Conservation (phyloP, 1,140 invertebrate species). For the Augochlora pura region DNA sequence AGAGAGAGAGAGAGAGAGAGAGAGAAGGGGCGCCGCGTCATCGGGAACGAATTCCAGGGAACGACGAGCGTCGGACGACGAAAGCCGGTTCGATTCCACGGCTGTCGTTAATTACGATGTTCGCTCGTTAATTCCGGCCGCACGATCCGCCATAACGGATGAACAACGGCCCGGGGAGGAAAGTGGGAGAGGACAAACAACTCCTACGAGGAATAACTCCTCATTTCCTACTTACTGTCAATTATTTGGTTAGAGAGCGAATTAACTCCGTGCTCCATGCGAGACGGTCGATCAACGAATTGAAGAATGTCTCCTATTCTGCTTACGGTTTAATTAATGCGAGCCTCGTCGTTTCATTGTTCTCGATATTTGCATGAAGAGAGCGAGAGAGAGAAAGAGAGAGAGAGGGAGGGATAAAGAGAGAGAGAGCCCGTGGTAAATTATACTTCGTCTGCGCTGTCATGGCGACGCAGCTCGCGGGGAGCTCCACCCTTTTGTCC, state of each 20-base stretch:
- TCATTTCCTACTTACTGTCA: constrained; percentile 53
- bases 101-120: constrained; percentile 36
- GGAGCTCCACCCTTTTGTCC: no score
- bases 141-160: constrained; percentile 32
- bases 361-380: constrained; percentile 43
- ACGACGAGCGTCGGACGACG: not conserved
- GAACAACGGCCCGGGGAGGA: constrained; percentile 11
- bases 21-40: not conserved
- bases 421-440: constrained; percentile 1
- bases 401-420: no score
- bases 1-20: no score
- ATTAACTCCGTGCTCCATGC: constrained; percentile 41
- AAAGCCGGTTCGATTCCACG: constrained; percentile 3
- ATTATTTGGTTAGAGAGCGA: constrained; percentile 52
- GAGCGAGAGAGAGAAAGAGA: no score
- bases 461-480: constrained; percentile 17
- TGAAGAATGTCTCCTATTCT: constrained; percentile 46
- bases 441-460: constrained; percentile 31
- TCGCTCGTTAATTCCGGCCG: constrained; percentile 45
- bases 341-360: constrained; percentile 48
- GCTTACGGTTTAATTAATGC: constrained; percentile 49
- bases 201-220: constrained; percentile 51
- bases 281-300: constrained; percentile 45
- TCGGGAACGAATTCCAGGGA: not conserved
- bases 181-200: constrained; percentile 46